Base-by-base conservation (phyloP, 2,113 vertebrate species). In the Hoplias malabaricus region DNA sequence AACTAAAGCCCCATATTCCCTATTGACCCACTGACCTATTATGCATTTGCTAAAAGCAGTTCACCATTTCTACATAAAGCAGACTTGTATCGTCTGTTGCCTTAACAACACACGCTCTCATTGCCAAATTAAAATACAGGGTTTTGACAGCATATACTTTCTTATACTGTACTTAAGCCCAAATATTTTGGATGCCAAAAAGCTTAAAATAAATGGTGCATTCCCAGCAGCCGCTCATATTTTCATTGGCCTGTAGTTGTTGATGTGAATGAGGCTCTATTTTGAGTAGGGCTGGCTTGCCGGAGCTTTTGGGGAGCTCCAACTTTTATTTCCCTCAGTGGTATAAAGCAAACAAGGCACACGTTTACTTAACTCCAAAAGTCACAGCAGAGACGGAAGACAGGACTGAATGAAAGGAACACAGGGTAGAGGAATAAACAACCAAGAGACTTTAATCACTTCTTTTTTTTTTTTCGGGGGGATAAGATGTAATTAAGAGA, bases 281-380 rank as follows among this genome's bases (percentile, higher is more conserved):
- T 50, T 36, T 66, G 77, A 81, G 76, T 67, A 85, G 59, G 27
- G 14, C 87, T 88, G 81, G 87, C 84, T 83, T 84, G 67, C 69
- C 61, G 65, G 77, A 65, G 73, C 79, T 86, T 88, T 82, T 79
- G 66, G 34, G 65, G 63, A 83, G 85, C 80, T 69, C 86, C 85
- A 85, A 82, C 84, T 86, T 86, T 78, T 75, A 56, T 79, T 88
- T 79, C 62, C 80, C 71, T 79, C 2, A 7, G 75, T 86, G 84
- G 71, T 78, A 80, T 75, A 87, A 86, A 85, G 69, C 78, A 89
- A 90, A 89, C 80, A 83, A 33, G 63, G 53, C 33, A 14, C 25
- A 27, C 57, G 80, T 68, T 84, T 59, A 81, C 29, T 3, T 62
- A 82, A 86, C 82, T 66, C 72, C 62, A 27, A 72, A 72, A 80